Evolutionary conservation across 2,888 invertebrate species (phyloP).

Genomic region (Pseudoips prasinana): DNA sequence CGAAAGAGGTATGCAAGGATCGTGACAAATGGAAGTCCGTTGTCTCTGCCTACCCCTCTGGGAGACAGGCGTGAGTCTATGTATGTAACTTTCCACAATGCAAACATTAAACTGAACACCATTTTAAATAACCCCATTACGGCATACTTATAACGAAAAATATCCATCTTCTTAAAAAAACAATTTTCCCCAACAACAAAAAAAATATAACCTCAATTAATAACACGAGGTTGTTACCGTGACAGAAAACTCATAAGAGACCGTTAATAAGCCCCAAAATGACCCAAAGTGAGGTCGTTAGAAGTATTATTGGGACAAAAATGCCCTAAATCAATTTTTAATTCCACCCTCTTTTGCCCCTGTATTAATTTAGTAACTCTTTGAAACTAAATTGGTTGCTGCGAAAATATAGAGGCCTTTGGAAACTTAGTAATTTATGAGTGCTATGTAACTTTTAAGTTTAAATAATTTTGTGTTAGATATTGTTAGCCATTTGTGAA

Average conservation of each 20-base stretch:
- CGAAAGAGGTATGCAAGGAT: too few species aligned
- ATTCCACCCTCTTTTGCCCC: conserved; percentile 34
- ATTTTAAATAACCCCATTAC: too few species aligned
- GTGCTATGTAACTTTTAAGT: too few species aligned
- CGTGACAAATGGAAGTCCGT: too few species aligned
- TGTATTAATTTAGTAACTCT: conserved; percentile 31
- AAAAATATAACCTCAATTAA: conserved; percentile 28
- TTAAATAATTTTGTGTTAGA: too few species aligned
- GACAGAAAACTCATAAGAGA: conserved; percentile 56
- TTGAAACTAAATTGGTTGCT: conserved; percentile 21
- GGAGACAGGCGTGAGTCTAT: too few species aligned
- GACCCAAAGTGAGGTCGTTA: conserved; percentile 51
- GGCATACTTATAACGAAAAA: too few species aligned
- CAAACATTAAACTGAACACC: too few species aligned
- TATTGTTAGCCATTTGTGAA: too few species aligned
- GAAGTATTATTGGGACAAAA: conserved; percentile 48
- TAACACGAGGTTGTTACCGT: conserved; percentile 30
- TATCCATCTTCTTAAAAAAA: too few species aligned
- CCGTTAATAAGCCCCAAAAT: conserved; percentile 59
- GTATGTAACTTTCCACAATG: too few species aligned
- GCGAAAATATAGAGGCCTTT: neutral
- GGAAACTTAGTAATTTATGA: conserved; percentile 7
- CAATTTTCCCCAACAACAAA: conserved; percentile 12
- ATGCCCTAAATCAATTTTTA: conserved; percentile 62
- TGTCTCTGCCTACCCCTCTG: too few species aligned